Conservation (phyloP, 2,113 vertebrate species). For the Dasyurus viverrinus region DNA sequence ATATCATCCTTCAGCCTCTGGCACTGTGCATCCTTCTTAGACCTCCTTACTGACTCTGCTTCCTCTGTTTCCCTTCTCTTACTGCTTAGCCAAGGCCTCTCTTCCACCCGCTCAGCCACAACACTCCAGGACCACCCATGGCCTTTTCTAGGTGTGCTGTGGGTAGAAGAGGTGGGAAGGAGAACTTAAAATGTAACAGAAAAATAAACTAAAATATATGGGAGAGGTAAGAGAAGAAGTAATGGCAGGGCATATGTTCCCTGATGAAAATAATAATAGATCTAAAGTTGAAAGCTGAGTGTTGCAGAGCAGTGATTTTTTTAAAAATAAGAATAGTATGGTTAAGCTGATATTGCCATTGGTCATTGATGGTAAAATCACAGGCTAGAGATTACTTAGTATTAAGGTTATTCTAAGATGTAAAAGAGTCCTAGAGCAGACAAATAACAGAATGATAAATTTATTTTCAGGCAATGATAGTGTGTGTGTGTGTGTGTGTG, state of each 20-base stretch:
- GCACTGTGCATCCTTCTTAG: too few relatives aligned
- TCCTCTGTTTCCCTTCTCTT: too few relatives aligned
- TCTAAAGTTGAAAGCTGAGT: background rate
- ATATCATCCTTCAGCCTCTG: slow-evolving; percentile 79
- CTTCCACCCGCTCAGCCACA: too few relatives aligned
- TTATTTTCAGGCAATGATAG: background rate
- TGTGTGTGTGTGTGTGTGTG: too few relatives aligned
- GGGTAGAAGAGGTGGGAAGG: background rate
- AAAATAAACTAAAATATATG: background rate
- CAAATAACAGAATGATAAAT: background rate
- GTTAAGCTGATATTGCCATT: background rate
- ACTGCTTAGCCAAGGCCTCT: too few relatives aligned
- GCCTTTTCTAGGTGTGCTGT: background rate
- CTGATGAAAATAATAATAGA: background rate
- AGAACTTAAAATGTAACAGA: background rate
- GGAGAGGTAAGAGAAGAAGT: background rate
- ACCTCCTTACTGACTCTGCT: too few relatives aligned
- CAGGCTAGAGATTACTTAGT: background rate
- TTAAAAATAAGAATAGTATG: background rate
- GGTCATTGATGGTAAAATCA: background rate
- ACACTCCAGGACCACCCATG: too few relatives aligned
- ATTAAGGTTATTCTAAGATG: background rate
- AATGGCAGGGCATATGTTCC: accelerated
- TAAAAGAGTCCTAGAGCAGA: background rate
- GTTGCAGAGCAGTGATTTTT: background rate